phyloP scores from a whole-genome alignment of 2,113 vertebrate species.

The Echinops telfairi region DNA sequence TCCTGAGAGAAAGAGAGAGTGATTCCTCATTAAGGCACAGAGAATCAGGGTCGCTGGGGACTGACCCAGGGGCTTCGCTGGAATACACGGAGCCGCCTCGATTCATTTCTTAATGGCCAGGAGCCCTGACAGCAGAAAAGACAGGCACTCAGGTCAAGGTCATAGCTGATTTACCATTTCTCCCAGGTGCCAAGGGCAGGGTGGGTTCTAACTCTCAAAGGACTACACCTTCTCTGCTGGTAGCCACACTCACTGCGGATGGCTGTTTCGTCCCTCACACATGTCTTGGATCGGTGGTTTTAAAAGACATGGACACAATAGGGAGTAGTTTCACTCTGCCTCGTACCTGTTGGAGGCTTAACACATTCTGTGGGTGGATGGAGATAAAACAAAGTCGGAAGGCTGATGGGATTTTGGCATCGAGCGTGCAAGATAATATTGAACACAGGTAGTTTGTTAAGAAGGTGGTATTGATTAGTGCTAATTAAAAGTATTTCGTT shows the following conservation, averaged over 20 bases:
- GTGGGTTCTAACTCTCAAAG: not conserved
- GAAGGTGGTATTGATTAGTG: too few relatives aligned
- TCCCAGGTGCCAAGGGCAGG: not conserved
- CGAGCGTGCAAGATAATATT: not conserved
- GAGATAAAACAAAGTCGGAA: slow-evolving; percentile 25
- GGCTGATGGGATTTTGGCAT: not conserved
- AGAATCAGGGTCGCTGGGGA: slow-evolving; percentile 6
- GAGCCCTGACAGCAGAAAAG: slow-evolving; percentile 2
- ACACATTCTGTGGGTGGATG: not conserved
- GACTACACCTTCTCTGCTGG: not conserved
- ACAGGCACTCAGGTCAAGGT: not conserved
- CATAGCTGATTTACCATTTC: slow-evolving; percentile 31
- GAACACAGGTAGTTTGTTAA: not conserved
- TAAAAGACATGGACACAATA: too few relatives aligned
- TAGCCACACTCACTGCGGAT: not conserved
- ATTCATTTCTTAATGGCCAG: slow-evolving; percentile 8
- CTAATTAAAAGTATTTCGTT: too few relatives aligned
- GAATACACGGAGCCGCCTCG: slow-evolving; percentile 1
- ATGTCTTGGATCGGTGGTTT: not conserved
- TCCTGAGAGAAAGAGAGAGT: not conserved
- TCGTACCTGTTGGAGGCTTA: not conserved
- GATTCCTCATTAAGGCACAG: slow-evolving; percentile 9
- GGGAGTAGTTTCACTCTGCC: not conserved
- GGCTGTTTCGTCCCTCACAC: not conserved
- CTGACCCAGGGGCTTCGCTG: not conserved